These are phyloP conservation scores for Peucedramus taeniatus DNA, from an alignment of 2,113 vertebrate species.

Conservation along the genomic window DNA sequence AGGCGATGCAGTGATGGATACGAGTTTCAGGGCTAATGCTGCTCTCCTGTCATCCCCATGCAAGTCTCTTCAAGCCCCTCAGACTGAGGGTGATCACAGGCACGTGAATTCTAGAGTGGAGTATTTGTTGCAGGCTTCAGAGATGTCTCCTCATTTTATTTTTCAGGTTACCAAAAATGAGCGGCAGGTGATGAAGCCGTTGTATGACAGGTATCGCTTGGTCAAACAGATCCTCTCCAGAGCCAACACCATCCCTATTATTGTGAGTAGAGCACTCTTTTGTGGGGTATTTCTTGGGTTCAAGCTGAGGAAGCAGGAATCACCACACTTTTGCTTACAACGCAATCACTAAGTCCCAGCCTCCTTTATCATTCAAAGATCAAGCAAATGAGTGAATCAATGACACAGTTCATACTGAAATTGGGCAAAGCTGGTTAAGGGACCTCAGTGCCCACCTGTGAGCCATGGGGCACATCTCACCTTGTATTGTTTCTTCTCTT, in stretches of 20 bases:
- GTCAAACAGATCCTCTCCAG: constrained; percentile 96
- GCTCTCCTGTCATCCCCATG: background rate
- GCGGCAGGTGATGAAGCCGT: constrained; percentile 90
- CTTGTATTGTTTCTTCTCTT: constrained; percentile 6
- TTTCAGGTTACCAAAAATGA: constrained; percentile 89
- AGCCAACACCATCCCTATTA: constrained; percentile 88
- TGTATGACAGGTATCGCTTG: constrained; percentile 95
- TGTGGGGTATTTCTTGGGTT: background rate
- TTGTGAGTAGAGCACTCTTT: constrained; percentile 79
- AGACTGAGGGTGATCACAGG: background rate
- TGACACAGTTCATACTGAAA: background rate
- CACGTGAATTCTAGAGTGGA: background rate
- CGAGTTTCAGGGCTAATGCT: background rate
- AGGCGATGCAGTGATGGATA: background rate
- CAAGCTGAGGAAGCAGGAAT: background rate
- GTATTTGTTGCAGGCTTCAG: background rate
- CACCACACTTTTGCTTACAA: background rate
- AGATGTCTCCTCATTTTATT: background rate
- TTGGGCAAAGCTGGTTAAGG: background rate
- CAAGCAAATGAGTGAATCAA: background rate
- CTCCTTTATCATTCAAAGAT: background rate
- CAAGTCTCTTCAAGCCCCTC: background rate
- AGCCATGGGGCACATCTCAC: background rate
- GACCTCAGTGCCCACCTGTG: background rate
- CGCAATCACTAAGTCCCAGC: background rate